A percentile compares a stretch with the other conserved stretches of the same genome.
phyloP scores from a whole-genome alignment of 2,888 invertebrate species.

The Taphrorychus bicolor region DNA sequence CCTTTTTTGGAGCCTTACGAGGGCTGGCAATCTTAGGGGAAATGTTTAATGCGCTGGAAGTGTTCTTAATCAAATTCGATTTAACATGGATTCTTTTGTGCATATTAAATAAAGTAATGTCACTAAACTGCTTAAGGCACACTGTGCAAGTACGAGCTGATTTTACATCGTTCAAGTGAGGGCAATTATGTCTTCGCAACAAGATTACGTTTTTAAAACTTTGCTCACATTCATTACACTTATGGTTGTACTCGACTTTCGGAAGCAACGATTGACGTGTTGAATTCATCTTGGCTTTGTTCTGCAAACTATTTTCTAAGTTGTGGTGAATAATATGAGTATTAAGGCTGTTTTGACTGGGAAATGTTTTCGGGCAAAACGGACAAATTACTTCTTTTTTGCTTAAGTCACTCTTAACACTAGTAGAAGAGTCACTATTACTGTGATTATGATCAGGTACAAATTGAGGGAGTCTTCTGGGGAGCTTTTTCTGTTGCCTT shows the following conservation, averaged over 20 bases:
- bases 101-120: slow-evolving; percentile 44
- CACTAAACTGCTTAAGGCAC: slow-evolving; percentile 52
- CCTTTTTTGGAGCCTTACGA: background rate
- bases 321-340: slow-evolving; percentile 56
- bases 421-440: no score
- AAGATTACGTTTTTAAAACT: slow-evolving; percentile 54
- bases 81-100: slow-evolving; percentile 54
- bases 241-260: slow-evolving; percentile 49
- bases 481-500: background rate
- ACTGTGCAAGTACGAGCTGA: slow-evolving; percentile 48
- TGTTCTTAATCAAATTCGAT: slow-evolving; percentile 50
- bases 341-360: slow-evolving; percentile 55
- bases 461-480: background rate
- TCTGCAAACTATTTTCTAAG: slow-evolving; percentile 47
- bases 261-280: slow-evolving; percentile 22
- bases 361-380: slow-evolving; percentile 56
- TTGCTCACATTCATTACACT: slow-evolving; percentile 52
- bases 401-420: background rate
- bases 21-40: slow-evolving; percentile 48
- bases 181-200: slow-evolving; percentile 51
- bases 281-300: slow-evolving; percentile 28
- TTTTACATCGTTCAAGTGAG: no score
- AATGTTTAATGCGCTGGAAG: slow-evolving; percentile 44
- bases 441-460: slow-evolving; percentile 1
- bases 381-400: slow-evolving; percentile 52